A percentile compares a stretch with the other conserved stretches of the same genome.
phyloP scores from a whole-genome alignment of 92 coral and sea anemone genomes.

The Porites divaricata region DNA sequence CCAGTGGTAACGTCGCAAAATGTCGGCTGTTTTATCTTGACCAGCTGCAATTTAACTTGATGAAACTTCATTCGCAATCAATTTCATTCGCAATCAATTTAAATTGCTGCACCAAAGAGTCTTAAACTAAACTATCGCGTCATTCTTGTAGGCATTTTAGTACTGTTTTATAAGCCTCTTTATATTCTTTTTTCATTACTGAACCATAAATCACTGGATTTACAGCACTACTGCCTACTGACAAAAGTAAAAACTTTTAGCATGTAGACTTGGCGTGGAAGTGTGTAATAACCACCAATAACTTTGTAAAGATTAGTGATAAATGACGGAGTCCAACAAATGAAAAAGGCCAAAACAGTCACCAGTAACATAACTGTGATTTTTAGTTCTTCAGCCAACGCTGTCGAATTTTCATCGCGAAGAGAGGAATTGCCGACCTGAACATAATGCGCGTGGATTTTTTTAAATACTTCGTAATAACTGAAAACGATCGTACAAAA shows the following conservation, averaged over 20 bases:
- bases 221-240: conserved; percentile 14
- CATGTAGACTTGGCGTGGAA: conserved; percentile 20
- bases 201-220: conserved; percentile 33
- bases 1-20: no score
- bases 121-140: no score
- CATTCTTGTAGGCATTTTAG: not conserved
- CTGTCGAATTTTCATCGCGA: not conserved
- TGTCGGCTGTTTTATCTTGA: no score
- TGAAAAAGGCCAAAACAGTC: conserved; percentile 9
- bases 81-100: not conserved
- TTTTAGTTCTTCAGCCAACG: conserved; percentile 25
- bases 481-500: conserved; percentile 11
- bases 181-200: conserved; percentile 22
- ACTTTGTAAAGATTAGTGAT: conserved; percentile 6
- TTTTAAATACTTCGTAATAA: conserved; percentile 14
- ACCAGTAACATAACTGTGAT: conserved; percentile 5
- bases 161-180: conserved; percentile 15
- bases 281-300: not conserved
- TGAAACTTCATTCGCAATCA: no score
- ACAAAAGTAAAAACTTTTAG: conserved; percentile 2
- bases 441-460: conserved; percentile 21
- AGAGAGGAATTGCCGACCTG: conserved; percentile 4
- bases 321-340: conserved; percentile 14
- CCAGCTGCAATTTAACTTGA: no score
- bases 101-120: not conserved